Evolutionary conservation across 1,140 invertebrate species (phyloP), one percentile per base, ranked within the genome.

Genomic region (Magallana ariakensis): DNA sequence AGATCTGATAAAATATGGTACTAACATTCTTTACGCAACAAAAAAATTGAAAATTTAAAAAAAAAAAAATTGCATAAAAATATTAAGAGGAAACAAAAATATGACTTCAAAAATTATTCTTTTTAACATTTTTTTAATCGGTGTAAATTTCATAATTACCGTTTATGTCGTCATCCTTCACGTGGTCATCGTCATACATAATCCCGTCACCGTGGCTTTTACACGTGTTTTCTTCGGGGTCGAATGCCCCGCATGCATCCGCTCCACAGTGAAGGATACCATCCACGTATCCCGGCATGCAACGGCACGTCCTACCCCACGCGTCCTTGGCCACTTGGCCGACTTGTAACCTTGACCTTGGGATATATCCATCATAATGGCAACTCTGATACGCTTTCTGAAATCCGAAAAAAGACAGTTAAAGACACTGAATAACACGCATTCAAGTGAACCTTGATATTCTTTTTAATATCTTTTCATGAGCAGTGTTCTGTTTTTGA

Each of bases 341-440:
- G 16, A 82, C 54, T 5, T 10, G 6, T 54, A 54, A 13, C 5
- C 19, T 11, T 82, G 53, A 19, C 1, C 1, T 54, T 0, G 7
- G 22, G 70, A 22, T 15, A 22, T 22, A 80, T 11, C 19, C 8
- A 1, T 7, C 46, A 82, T n/a, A 7, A 9, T 7, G 3, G 26
- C 66, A 75, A 11, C 6, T 75, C 15, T 75, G 66, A 26, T 75
- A 33, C 11, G 66, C 66, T 75, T 75, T 75, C 66, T 75, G 22
- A 11, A 75, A 75, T 8, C 9, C 19, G 26, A 11, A 10, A 19
- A 75, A 66, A 7, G n/a, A 22, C 62, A 46, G 33, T 46, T 46
- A 46, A 46, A 46, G 0, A 46, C 33, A 46, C 33, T 46, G 33
- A 46, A 46, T 46, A 46, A 46, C 3, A 1, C 33, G 1, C 33